Evolutionary conservation across 2,888 invertebrate species (phyloP).

Genomic region (Dynastes tityus): DNA sequence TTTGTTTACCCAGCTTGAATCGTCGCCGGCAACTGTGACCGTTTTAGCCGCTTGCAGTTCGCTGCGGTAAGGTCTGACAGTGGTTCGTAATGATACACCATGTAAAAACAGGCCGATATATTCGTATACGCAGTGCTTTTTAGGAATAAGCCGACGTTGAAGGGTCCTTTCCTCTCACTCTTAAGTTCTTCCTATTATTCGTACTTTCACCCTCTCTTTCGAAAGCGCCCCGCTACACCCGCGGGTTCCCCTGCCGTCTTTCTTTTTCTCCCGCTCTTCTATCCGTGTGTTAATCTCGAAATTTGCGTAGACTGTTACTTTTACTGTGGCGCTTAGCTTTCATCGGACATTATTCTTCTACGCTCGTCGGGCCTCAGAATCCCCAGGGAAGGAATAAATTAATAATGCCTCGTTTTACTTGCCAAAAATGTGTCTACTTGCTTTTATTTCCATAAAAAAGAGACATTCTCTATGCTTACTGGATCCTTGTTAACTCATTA

Average conservation of each 20-base stretch:
- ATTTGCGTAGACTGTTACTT: constrained; percentile 58
- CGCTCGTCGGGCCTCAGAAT: constrained; percentile 61
- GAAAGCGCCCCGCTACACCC: constrained; percentile 14
- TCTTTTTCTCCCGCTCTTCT: constrained; percentile 51
- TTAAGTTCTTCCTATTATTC: constrained; percentile 40
- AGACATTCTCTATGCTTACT: constrained; percentile 59
- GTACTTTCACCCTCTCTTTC: constrained; percentile 14
- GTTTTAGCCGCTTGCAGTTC: constrained; percentile 17
- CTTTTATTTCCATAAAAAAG: constrained; percentile 63
- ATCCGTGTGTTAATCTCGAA: constrained; percentile 48
- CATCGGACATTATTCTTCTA: constrained; percentile 59
- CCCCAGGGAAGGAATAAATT: constrained; percentile 65
- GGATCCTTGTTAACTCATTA: constrained; percentile 47
- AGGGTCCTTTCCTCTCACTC: constrained; percentile 5
- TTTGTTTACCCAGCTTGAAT: constrained; percentile 70
- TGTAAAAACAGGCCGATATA: constrained; percentile 62
- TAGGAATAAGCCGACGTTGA: constrained; percentile 6
- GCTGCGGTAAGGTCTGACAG: constrained; percentile 7
- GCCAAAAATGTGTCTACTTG: constrained; percentile 60
- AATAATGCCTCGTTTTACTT: constrained; percentile 64
- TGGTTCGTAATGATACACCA: constrained; percentile 64
- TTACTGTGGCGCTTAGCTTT: constrained; percentile 58
- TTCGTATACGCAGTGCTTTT: constrained; percentile 30
- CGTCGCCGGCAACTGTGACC: constrained; percentile 47
- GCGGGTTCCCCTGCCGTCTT: constrained; percentile 46